Percentiles rank a stretch among this genome's conserved stretches.
Evolutionary conservation across 2,888 invertebrate species (phyloP).

Genomic region (Tricholauxania praeusta): DNA sequence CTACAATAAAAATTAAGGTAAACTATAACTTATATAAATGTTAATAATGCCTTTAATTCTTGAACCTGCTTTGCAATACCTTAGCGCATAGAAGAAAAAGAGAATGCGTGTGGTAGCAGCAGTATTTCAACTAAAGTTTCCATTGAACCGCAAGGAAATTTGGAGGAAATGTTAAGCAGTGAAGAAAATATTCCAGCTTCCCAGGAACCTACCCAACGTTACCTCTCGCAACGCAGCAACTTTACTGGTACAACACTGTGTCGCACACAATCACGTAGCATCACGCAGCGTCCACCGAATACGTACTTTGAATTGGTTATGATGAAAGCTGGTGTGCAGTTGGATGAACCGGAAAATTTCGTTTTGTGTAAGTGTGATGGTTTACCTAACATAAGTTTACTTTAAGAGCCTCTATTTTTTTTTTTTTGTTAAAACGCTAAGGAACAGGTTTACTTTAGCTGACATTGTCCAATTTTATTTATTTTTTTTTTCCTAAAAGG

Average conservation of each 20-base stretch:
- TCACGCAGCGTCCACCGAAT: slow-evolving; percentile 58
- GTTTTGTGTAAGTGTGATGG: slow-evolving; percentile 54
- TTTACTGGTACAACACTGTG: slow-evolving; percentile 59
- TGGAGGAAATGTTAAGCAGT: slow-evolving; percentile 53
- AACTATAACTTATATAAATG: slow-evolving; percentile 29
- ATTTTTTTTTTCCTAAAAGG: too few relatives aligned
- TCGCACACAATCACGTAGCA: slow-evolving; percentile 58
- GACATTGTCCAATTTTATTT: too few relatives aligned
- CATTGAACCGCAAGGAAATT: slow-evolving; percentile 36
- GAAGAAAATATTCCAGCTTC: slow-evolving; percentile 65
- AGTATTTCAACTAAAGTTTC: slow-evolving; percentile 31
- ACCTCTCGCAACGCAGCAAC: slow-evolving; percentile 64
- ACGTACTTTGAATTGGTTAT: slow-evolving; percentile 65
- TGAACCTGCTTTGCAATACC: neutral
- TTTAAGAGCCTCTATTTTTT: neutral
- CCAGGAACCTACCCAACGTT: slow-evolving; percentile 66
- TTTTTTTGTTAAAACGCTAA: neutral
- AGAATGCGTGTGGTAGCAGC: neutral
- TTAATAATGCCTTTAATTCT: neutral
- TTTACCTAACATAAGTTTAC: neutral
- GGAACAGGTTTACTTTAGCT: too few relatives aligned
- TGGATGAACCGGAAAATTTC: slow-evolving; percentile 61
- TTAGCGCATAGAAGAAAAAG: neutral
- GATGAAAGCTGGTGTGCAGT: slow-evolving; percentile 60
- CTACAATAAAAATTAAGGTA: slow-evolving; percentile 60